Evolutionary conservation across 2,113 vertebrate genomes (phyloP).

Genomic region (Orientallactaga bullata): DNA sequence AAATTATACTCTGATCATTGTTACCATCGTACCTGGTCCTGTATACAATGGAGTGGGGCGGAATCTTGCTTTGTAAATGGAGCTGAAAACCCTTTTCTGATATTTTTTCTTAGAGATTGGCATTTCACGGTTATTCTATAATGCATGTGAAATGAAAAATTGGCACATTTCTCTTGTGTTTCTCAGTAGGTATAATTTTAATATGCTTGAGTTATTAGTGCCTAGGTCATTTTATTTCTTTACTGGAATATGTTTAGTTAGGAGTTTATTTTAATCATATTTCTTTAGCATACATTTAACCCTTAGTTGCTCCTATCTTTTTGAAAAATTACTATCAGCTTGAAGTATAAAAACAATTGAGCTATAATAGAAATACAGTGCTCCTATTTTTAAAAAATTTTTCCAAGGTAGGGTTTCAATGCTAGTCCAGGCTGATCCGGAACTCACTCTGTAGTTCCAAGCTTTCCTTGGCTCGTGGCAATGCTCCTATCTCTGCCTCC

Average conservation of each 20-base stretch:
- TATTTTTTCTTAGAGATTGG: not conserved
- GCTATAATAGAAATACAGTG: not conserved
- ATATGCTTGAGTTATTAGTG: not conserved
- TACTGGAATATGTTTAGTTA: constrained; percentile 3
- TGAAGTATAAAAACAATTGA: not conserved
- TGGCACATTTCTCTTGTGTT: not conserved
- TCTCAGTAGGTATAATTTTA: not conserved
- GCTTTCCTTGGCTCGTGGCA: no score
- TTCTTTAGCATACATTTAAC: not conserved
- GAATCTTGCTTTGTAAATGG: not conserved
- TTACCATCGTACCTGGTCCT: not conserved
- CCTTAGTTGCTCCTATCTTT: not conserved
- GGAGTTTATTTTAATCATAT: not conserved
- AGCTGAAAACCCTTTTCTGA: not conserved
- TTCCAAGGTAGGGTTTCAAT: no score
- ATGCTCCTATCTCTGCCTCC: no score
- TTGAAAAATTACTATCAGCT: not conserved
- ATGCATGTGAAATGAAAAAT: not conserved
- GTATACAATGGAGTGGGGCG: not conserved
- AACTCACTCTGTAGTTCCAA: no score
- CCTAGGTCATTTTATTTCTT: not conserved
- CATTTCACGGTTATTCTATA: not conserved
- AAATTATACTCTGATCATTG: not conserved
- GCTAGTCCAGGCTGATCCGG: no score
- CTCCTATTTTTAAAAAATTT: no score